Evolutionary conservation across 2,888 invertebrate species (phyloP), one percentile per base, ranked within the genome.

Genomic region (Pterostichus madidus): DNA sequence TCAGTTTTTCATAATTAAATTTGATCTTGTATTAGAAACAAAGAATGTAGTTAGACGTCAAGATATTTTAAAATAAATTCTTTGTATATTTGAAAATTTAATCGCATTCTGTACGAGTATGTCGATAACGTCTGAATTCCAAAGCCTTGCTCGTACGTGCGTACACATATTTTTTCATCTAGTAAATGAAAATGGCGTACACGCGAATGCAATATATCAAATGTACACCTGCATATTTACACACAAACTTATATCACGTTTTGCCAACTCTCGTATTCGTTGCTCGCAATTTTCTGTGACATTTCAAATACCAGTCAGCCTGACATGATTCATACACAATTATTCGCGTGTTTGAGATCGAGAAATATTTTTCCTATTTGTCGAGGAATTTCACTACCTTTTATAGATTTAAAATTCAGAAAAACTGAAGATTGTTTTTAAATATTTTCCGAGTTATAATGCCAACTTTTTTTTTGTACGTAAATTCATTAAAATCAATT

Each of bases 181-280:
- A 17, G 13, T 52, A 75, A 75, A 75, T 52, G 52, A 75, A 52
- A 75, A 52, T 75, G 75, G 52, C 75, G 24, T 53, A 75, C 75
- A 75, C 53, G 75, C 75, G 53, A 75, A 32, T 53, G 49, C 75
- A 52, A 53, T 75, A 75, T 75, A 75, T 75, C 75, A 75, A 52
- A 75, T 53, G 75, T 75, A 52, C 75, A 75, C 75, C 75, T 75
- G 75, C 75, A 75, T 75, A 75, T 75, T 75, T 75, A 52, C 75
- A 75, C 75, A 75, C 75, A 52, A 75, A 75, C 53, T 53, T 75
- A 75, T 75, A 75, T 75, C 53, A 52, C 49, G 44, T 73, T 64
- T 64, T 64, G 64, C 68, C 17, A 71, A 44, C 44, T 56, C 68
- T 13, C 11, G 64, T 64, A 39, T 39, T 71, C 68, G 44, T 32